A percentile compares a stretch with the other conserved stretches of the same genome.
phyloP scores from a whole-genome alignment of 2,888 invertebrate genomes.

The Lithophane leautieri region DNA sequence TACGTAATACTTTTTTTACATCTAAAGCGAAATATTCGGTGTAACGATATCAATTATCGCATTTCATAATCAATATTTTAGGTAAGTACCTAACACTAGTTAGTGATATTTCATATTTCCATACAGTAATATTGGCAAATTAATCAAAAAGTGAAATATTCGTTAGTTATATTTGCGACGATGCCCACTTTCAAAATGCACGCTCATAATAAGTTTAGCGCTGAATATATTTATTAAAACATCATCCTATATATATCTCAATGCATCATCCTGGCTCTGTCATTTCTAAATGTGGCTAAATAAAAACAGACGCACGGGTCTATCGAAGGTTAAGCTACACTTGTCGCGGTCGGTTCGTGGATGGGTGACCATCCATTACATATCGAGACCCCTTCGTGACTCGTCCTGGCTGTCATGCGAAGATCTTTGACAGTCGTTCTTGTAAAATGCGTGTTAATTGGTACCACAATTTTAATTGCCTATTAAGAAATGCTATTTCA shows the following conservation, averaged over 20 bases:
- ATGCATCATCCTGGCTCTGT: not conserved
- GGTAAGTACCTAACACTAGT: no score
- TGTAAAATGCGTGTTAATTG: not conserved
- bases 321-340: no score
- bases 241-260: no score
- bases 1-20: no score
- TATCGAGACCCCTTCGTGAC: not conserved
- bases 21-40: no score
- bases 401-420: not conserved
- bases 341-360: not conserved
- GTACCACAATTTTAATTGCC: not conserved
- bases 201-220: not conserved
- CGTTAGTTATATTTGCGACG: no score
- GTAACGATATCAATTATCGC: no score
- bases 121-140: no score
- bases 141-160: no score
- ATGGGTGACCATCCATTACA: not conserved
- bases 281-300: not conserved
- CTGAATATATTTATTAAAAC: not conserved
- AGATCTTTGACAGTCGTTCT: not conserved
- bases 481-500: constrained; percentile 7
- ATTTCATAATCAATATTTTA: no score
- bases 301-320: not conserved
- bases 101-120: no score
- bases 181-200: no score